Evolutionary conservation across 2,797 vertebrate genomes (phyloP), one percentile per base, ranked within the genome.

Genomic region (Xenopus petersii): DNA sequence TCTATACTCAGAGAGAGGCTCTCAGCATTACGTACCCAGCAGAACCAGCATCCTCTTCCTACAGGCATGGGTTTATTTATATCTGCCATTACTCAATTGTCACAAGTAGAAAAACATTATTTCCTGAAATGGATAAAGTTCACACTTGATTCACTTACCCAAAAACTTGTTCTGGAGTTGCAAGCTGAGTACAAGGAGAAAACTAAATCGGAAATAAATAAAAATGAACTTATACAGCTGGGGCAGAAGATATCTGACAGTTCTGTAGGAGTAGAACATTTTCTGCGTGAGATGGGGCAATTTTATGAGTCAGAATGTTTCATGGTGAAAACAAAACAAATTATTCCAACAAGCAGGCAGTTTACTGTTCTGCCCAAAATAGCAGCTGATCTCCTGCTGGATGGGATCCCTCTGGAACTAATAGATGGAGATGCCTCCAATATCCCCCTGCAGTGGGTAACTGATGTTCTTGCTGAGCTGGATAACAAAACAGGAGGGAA

Each of bases 41-140:
- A 92, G 36, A 83, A 82, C 5, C 73, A 80, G 63, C 91, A 91
- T 24, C 87, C 84, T 67, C 88, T 91, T 17, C 83, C 90, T 4
- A 59, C 79, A 33, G 86, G 86, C 0, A 85, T 95, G 85, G 91
- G 84, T 74, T 77, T 80, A 58, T 96, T 95, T 75, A 90, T 89
- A 1, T 67, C 81, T 0, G 84, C 86, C 0, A 84, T 96, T 30
- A 88, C 79, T 36, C 33, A 86, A 65, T 67, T 82, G 4, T 82
- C 83, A 21, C 82, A 55, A 47, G 49, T 72, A 0, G 89, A 92
- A 75, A 90, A 86, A 72, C 83, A 85, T 9, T 94, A 85, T 77
- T 95, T 95, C 73, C 83, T 95, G n/a, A 86, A 80, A 69, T 94
- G 92, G 93, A 89, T 94, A 87, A 94, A 87, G 78, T 79, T 91